These are phyloP conservation scores for Rhagonycha fulva DNA, from an alignment of 2,888 invertebrate genomes.

Conservation along the genomic window DNA sequence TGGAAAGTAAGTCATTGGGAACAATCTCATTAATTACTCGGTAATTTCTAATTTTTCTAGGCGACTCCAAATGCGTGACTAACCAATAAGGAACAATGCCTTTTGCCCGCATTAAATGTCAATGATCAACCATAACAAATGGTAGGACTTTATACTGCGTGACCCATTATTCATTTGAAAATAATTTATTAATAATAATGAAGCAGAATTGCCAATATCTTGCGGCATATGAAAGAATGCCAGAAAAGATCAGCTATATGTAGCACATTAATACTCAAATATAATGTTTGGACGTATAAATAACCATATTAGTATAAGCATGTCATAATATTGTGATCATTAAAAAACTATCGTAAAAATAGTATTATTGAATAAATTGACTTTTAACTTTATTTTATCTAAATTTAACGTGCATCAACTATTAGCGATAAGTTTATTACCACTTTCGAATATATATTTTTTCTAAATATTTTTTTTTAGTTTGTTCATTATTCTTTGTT, in stretches of 20 bases:
- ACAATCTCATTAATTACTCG: constrained; percentile 28
- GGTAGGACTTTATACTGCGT: constrained; percentile 34
- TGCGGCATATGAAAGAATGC: constrained; percentile 4
- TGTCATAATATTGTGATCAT: neutral
- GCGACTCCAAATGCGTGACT: constrained; percentile 28
- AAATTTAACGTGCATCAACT: too few relatives aligned
- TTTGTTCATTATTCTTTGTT: too few relatives aligned
- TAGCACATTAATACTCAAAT: neutral
- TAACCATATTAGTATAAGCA: neutral
- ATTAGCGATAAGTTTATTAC: too few relatives aligned
- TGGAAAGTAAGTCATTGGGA: constrained; percentile 22
- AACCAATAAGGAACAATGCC: constrained; percentile 33
- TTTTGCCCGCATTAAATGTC: constrained; percentile 35
- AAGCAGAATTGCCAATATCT: constrained; percentile 30
- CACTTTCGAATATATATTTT: too few relatives aligned
- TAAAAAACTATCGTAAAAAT: neutral
- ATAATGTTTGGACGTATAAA: constrained; percentile 5
- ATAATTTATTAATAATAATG: constrained; percentile 36
- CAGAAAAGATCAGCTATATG: neutral
- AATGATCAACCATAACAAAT: constrained; percentile 36
- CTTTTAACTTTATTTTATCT: neutral
- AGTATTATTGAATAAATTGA: neutral
- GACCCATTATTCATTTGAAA: constrained; percentile 36
- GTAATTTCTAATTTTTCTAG: constrained; percentile 30
- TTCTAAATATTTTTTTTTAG: too few relatives aligned